phyloP scores from a whole-genome alignment of 2,888 invertebrate genomes.

The Caenorhabditis sulstoni region DNA sequence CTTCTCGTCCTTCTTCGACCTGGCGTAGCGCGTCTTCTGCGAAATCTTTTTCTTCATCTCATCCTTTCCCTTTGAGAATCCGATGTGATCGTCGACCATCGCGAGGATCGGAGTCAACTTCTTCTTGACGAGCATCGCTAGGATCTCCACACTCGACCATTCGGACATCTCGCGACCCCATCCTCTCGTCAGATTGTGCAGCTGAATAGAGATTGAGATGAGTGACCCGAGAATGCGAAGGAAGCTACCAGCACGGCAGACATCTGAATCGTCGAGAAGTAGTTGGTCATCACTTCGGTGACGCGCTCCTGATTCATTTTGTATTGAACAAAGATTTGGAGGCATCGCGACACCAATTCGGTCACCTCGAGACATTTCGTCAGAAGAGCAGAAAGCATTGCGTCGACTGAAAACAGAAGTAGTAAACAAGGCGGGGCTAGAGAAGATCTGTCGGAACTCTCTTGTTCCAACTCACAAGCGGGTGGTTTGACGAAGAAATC shows the following conservation, averaged over 20 bases:
- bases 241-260: conserved; percentile 33
- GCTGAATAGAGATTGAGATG: conserved; percentile 24
- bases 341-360: conserved; percentile 42
- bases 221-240: neutral
- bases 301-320: conserved; percentile 59
- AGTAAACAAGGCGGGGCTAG: too few species aligned
- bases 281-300: conserved; percentile 48
- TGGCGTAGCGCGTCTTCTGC: conserved; percentile 52
- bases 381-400: conserved; percentile 33
- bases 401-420: conserved; percentile 32
- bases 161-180: conserved; percentile 43
- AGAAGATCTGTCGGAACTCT: neutral
- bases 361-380: conserved; percentile 49
- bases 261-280: conserved; percentile 54
- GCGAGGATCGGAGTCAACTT: conserved; percentile 48
- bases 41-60: conserved; percentile 60
- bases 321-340: conserved; percentile 58
- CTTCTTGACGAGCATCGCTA: conserved; percentile 42
- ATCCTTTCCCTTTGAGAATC: conserved; percentile 58
- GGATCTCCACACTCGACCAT: conserved; percentile 38
- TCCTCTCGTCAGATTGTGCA: conserved; percentile 36
- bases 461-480: conserved; percentile 50
- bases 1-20: conserved; percentile 55
- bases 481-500: conserved; percentile 57
- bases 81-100: conserved; percentile 59